Evolutionary conservation across 2,888 invertebrate genomes (phyloP).

Genomic region (Apomyelois bistriatella): DNA sequence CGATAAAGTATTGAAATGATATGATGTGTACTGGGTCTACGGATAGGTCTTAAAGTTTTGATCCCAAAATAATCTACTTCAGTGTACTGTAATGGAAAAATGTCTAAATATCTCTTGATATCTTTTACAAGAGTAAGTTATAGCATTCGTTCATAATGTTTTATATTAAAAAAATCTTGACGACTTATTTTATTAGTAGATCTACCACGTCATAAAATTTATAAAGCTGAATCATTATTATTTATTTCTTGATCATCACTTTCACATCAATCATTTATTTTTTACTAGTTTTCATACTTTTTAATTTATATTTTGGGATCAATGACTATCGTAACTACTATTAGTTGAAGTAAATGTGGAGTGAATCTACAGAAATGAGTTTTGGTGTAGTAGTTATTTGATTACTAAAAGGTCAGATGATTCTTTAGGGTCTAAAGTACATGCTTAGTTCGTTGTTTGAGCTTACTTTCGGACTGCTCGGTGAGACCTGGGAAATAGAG

Average conservation of each 20-base stretch:
- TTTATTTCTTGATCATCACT: too few relatives aligned
- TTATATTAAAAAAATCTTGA: too few relatives aligned
- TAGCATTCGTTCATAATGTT: too few relatives aligned
- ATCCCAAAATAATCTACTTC: not conserved
- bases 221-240: too few relatives aligned
- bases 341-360: constrained; percentile 12
- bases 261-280: too few relatives aligned
- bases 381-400: constrained; percentile 10
- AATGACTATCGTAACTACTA: constrained; percentile 13
- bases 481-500: constrained; percentile 77
- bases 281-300: too few relatives aligned
- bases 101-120: too few relatives aligned
- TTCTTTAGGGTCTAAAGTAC: constrained; percentile 37
- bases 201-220: too few relatives aligned
- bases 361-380: constrained; percentile 13
- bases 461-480: constrained; percentile 76
- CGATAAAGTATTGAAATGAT: not conserved
- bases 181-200: too few relatives aligned
- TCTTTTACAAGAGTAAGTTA: too few relatives aligned
- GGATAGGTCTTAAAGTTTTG: not conserved
- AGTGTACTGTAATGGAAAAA: not conserved
- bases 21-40: not conserved
- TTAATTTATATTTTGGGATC: not conserved
- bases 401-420: constrained; percentile 14
- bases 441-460: constrained; percentile 55